Evolutionary conservation across 2,797 vertebrate species (phyloP).

Genomic region (Tenualosa ilisha): DNA sequence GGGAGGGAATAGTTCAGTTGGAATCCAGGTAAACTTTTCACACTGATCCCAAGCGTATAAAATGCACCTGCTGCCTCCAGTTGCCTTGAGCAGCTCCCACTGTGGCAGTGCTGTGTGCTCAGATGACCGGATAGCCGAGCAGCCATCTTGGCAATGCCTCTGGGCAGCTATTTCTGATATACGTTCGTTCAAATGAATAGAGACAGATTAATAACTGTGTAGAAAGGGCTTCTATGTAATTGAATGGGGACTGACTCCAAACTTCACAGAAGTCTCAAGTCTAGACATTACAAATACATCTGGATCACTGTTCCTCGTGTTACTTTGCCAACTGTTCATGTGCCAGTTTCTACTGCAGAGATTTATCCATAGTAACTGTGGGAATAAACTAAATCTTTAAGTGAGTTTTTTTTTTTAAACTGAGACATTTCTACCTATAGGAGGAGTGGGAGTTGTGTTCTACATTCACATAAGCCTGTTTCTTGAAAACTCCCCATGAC

Average conservation of each 20-base stretch:
- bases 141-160: neutral
- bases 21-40: neutral
- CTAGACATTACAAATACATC: neutral
- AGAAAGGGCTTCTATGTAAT: too few species aligned
- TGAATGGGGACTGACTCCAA: too few species aligned
- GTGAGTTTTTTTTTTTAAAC: neutral
- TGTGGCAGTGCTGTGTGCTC: neutral
- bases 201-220: neutral
- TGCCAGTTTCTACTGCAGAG: neutral
- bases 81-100: neutral
- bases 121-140: neutral
- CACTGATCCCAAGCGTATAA: neutral
- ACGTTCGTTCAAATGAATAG: too few species aligned
- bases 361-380: neutral
- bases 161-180: neutral
- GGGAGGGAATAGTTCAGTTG: neutral
- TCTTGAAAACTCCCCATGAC: constrained; percentile 12
- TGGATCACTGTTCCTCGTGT: neutral
- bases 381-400: neutral
- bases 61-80: neutral
- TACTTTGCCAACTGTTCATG: neutral
- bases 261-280: neutral
- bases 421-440: too few species aligned
- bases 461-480: neutral
- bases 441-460: neutral